These are phyloP conservation scores for Macrobrachium nipponense DNA, from an alignment of 1,140 invertebrate genomes.

Conservation along the genomic window DNA sequence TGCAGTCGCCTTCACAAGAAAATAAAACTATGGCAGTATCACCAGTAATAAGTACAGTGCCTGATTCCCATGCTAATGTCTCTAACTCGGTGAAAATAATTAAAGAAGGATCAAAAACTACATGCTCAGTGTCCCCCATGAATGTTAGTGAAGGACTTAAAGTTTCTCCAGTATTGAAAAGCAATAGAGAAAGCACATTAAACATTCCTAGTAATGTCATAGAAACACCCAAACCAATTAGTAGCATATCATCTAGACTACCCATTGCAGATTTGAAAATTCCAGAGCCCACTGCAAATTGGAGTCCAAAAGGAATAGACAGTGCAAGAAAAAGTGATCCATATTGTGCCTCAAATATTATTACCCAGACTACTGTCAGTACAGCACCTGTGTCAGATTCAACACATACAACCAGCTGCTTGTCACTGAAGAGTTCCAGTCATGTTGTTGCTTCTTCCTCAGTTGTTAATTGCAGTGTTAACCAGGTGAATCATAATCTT, in stretches of 20 bases:
- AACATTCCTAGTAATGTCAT: constrained; percentile 13
- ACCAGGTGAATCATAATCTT: no score
- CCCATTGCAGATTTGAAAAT: constrained; percentile 2
- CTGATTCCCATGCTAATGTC: neutral
- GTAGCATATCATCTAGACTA: constrained; percentile 20
- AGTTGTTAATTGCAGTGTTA: no score
- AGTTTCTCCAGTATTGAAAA: constrained; percentile 22
- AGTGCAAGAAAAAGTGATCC: constrained; percentile 17
- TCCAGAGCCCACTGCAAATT: constrained; percentile 31
- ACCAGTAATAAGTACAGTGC: constrained; percentile 18
- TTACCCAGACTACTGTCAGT: constrained; percentile 8
- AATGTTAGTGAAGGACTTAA: constrained; percentile 40
- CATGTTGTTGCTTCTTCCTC: no score
- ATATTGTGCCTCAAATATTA: constrained; percentile 43
- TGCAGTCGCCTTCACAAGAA: neutral
- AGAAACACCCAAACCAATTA: constrained; percentile 21
- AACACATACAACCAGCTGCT: no score
- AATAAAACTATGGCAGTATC: constrained; percentile 1
- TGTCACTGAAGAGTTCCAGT: no score
- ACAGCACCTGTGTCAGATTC: no score
- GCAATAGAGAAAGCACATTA: constrained; percentile 25
- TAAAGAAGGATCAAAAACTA: constrained; percentile 45
- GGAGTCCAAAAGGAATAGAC: constrained; percentile 45
- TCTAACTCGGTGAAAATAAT: constrained; percentile 1
- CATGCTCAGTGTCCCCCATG: constrained; percentile 51